Percentiles rank a stretch among this genome's conserved stretches.
phyloP scores from a whole-genome alignment of 2,113 vertebrate species.

The Oxyruncus cristatus region DNA sequence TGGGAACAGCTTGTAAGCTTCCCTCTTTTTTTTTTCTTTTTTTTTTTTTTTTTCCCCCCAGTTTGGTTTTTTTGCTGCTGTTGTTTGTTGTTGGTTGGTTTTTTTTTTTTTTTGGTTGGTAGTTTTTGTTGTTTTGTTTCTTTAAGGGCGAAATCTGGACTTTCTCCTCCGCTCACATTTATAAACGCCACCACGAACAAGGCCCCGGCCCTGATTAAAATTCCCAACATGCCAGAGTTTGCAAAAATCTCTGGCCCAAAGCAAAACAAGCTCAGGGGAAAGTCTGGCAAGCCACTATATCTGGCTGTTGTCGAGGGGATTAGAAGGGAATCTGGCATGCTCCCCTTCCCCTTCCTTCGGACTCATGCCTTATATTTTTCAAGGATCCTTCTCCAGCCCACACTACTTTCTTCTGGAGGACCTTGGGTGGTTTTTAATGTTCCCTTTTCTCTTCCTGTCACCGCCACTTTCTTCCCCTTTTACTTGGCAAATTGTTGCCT shows the following conservation, averaged over 20 bases:
- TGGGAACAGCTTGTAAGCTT: slow-evolving; percentile 48
- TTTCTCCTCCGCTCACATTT: background rate
- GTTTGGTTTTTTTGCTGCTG: background rate
- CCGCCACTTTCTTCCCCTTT: background rate
- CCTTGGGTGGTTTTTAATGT: slow-evolving; percentile 25
- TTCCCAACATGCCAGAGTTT: slow-evolving; percentile 22
- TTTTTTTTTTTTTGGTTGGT: background rate
- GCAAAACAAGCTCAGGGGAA: slow-evolving; percentile 40
- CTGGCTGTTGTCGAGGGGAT: slow-evolving; percentile 46
- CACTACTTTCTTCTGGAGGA: slow-evolving; percentile 14
- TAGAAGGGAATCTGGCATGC: slow-evolving; percentile 55
- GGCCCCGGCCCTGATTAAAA: slow-evolving; percentile 31
- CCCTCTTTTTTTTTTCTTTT: background rate
- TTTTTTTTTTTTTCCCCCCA: background rate
- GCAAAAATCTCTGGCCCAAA: slow-evolving; percentile 33
- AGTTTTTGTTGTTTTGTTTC: background rate
- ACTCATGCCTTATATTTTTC: slow-evolving; percentile 40
- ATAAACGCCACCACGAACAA: background rate
- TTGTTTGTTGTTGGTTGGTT: background rate
- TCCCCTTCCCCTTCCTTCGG: slow-evolving; percentile 20
- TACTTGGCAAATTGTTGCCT: background rate
- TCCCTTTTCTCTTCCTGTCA: slow-evolving; percentile 49
- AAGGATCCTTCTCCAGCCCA: slow-evolving; percentile 17
- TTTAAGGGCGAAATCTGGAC: slow-evolving; percentile 14
- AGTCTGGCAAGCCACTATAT: slow-evolving; percentile 16